Conservation (phyloP, 2,888 invertebrate species). For the Teinopalpus imperialis region DNA sequence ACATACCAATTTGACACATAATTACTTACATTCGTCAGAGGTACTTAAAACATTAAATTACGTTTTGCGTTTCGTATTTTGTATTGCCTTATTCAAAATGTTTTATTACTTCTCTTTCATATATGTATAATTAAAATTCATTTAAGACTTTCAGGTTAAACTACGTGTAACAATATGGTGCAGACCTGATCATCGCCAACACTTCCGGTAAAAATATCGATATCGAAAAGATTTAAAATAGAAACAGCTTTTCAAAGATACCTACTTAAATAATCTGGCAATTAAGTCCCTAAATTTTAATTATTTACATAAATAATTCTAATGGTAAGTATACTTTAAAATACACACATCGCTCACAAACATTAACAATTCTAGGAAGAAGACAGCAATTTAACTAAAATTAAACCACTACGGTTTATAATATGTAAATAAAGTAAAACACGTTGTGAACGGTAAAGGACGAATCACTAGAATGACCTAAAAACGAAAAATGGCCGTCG, state of each 20-base stretch:
- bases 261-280: slow-evolving; percentile 50
- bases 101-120: slow-evolving; percentile 9
- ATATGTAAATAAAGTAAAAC: slow-evolving; percentile 47
- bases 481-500: slow-evolving; percentile 13
- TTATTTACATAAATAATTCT: slow-evolving; percentile 46
- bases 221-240: slow-evolving; percentile 26
- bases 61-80: no score
- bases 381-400: slow-evolving; percentile 55
- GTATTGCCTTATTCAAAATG: slow-evolving; percentile 1
- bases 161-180: slow-evolving; percentile 14
- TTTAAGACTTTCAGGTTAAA: slow-evolving; percentile 14
- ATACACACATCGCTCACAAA: slow-evolving; percentile 51
- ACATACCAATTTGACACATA: slow-evolving; percentile 3
- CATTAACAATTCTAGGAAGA: slow-evolving; percentile 57
- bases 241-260: slow-evolving; percentile 24
- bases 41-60: neutral
- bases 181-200: no score
- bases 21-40: slow-evolving; percentile 9
- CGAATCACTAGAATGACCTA: slow-evolving; percentile 34
- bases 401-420: slow-evolving; percentile 48
- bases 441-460: slow-evolving; percentile 39
- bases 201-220: slow-evolving; percentile 26
- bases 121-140: slow-evolving; percentile 7
- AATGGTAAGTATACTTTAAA: slow-evolving; percentile 41
- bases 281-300: slow-evolving; percentile 50